Base-by-base conservation (phyloP, 2,888 invertebrate genomes). In the Oscheius sp. region DNA sequence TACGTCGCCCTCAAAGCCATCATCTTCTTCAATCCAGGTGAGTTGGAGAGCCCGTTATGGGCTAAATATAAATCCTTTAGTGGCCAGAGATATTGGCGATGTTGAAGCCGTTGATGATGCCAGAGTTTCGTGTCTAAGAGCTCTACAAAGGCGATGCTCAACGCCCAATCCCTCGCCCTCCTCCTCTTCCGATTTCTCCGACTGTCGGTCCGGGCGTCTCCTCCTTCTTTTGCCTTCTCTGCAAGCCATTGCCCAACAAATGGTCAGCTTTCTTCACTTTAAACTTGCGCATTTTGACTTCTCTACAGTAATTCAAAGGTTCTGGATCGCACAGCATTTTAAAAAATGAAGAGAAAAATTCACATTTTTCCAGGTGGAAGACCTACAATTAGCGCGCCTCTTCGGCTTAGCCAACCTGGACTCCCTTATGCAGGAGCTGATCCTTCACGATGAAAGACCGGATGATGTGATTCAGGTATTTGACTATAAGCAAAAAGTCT, bases 21-120 rank as follows among this genome's bases (percentile, higher is more conserved):
- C 87, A 94, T 97, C 65, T 97, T 97, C 89, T 97, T 97, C 87
- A 96, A 97, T 89, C 96, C 96, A 78, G 93, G 96, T 96, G 87
- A n/a, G n/a, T n/a, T n/a, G n/a, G n/a, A n/a, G n/a, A n/a, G n/a
- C n/a, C n/a, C n/a, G n/a, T n/a, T n/a, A n/a, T n/a, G n/a, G n/a
- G n/a, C n/a, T n/a, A n/a, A n/a, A 45, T 20, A 46, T 20, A 61
- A 61, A 61, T 10, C 17, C 29, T 52, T 27, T n/a, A 73, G 71
- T 75, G 15, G 68, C 73, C 33, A 46, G 76, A 34, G 78, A 72
- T 10, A 55, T 76, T 17, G 29, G 37, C 0, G 75, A 80, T 50
- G 65, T 69, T 15, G 69, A 70, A 1, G 39, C 63, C 15, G 77
- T 80, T 0, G 80, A 80, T 37, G 71, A 69, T n/a, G 76, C 80